Percentiles rank a stretch among this genome's conserved stretches.
phyloP scores from a whole-genome alignment of 2,888 invertebrate species.

The Temnothorax ravouxi region DNA sequence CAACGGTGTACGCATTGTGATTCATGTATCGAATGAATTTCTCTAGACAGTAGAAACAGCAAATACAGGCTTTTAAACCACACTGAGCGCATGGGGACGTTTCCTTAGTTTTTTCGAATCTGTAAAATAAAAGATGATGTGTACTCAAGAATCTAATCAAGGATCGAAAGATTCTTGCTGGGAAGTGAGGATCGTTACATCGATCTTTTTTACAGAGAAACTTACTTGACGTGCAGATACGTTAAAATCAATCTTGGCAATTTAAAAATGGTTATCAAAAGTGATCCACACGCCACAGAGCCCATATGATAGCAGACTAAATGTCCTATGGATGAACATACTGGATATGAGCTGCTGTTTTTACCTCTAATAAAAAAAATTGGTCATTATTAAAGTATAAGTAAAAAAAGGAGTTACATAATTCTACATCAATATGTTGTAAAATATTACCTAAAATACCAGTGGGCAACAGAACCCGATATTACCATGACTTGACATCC shows the following conservation, averaged over 20 bases:
- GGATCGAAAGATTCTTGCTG: neutral
- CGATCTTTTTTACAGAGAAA: constrained; percentile 65
- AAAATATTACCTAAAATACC: constrained; percentile 94
- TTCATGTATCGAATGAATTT: constrained; percentile 96
- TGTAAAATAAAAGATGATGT: constrained; percentile 81
- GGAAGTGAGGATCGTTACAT: neutral
- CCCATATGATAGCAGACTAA: constrained; percentile 96
- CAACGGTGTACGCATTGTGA: constrained; percentile 97
- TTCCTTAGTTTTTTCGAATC: constrained; percentile 90
- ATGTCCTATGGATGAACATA: constrained; percentile 91
- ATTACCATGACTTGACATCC: constrained; percentile 98
- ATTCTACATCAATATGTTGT: constrained; percentile 11
- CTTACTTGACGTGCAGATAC: constrained; percentile 96
- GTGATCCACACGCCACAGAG: constrained; percentile 97
- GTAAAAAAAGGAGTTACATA: neutral
- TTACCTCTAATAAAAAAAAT: constrained; percentile 87
- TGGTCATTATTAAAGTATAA: constrained; percentile 4
- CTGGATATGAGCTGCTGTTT: constrained; percentile 90
- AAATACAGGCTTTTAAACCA: constrained; percentile 93
- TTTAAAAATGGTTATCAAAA: constrained; percentile 97
- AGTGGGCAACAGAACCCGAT: constrained; percentile 96
- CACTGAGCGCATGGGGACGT: constrained; percentile 92
- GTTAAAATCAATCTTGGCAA: constrained; percentile 95
- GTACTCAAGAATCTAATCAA: neutral
- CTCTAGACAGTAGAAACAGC: constrained; percentile 96